These are phyloP conservation scores for Heterocephalus glaber DNA, from an alignment of 2,113 vertebrate species.

Conservation along the genomic window DNA sequence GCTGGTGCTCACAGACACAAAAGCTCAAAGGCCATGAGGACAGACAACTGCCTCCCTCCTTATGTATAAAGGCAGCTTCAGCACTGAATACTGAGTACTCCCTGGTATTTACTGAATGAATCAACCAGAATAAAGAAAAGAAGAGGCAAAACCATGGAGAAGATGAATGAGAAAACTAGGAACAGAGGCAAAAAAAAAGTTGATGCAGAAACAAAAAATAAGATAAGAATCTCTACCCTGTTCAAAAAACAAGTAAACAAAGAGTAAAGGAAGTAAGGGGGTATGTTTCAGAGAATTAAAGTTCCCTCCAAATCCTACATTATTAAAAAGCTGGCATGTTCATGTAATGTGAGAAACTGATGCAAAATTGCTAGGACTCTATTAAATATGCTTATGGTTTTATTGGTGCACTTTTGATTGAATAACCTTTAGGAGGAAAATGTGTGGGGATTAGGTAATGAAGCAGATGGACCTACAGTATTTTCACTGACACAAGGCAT, in stretches of 20 bases:
- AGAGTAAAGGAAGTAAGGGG: constrained; percentile 13
- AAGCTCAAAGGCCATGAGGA: background rate
- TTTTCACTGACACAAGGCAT: constrained; percentile 61
- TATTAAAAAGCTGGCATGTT: constrained; percentile 23
- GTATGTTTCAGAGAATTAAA: background rate
- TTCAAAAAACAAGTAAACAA: constrained; percentile 38
- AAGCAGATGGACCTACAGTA: constrained; percentile 63
- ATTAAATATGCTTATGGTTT: constrained; percentile 52
- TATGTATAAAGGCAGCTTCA: background rate
- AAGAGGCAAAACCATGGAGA: background rate
- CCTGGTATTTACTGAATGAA: background rate
- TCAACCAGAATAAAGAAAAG: background rate
- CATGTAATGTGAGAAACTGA: background rate
- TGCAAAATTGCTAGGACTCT: constrained; percentile 36
- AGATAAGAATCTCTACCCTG: background rate
- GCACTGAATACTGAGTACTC: background rate
- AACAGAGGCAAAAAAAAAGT: background rate
- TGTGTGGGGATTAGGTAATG: constrained; percentile 59
- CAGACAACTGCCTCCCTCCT: background rate
- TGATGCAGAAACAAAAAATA: background rate
- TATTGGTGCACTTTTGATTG: constrained; percentile 67
- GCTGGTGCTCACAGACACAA: background rate
- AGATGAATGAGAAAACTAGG: background rate
- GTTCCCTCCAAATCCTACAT: background rate
- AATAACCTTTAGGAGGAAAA: constrained; percentile 69